Evolutionary conservation across 2,797 vertebrate species (phyloP).

Genomic region (Darevskia nairensis): DNA sequence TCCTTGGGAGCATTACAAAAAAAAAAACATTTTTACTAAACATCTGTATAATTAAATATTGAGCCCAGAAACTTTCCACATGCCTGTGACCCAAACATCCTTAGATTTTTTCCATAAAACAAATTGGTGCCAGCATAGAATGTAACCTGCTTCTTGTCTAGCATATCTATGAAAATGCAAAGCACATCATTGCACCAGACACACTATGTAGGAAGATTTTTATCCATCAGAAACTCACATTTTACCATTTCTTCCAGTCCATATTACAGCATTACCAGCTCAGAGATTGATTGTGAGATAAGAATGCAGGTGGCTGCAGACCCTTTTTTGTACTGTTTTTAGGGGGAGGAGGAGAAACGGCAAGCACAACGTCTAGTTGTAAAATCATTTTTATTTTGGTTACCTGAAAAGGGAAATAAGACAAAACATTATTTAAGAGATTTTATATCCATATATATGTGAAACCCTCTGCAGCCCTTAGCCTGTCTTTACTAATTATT

Average conservation of each 20-base stretch:
- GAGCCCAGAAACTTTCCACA: slow-evolving; percentile 69
- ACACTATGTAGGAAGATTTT: slow-evolving; percentile 32
- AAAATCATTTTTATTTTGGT: slow-evolving; percentile 69
- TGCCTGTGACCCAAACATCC: slow-evolving; percentile 65
- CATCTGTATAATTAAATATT: slow-evolving; percentile 79
- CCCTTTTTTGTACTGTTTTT: slow-evolving; percentile 65
- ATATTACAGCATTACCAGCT: slow-evolving; percentile 50
- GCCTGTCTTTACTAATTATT: slow-evolving; percentile 73
- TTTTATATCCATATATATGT: slow-evolving; percentile 75
- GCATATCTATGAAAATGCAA: slow-evolving; percentile 64
- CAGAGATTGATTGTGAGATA: slow-evolving; percentile 68
- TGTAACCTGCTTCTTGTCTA: slow-evolving; percentile 69
- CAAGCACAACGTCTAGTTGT: slow-evolving; percentile 52
- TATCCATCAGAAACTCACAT: slow-evolving; percentile 47
- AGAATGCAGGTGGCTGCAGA: slow-evolving; percentile 53
- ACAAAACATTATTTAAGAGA: slow-evolving; percentile 64
- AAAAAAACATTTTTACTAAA: slow-evolving; percentile 59
- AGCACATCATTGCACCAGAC: slow-evolving; percentile 40
- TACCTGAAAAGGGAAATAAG: slow-evolving; percentile 53
- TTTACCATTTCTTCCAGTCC: slow-evolving; percentile 59
- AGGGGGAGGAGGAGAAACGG: slow-evolving; percentile 61
- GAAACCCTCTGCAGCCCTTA: slow-evolving; percentile 71
- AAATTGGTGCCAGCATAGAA: slow-evolving; percentile 62
- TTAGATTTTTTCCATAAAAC: slow-evolving; percentile 67
- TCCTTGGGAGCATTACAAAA: slow-evolving; percentile 54